Conservation (phyloP, 2,888 invertebrate species). For the Pheosia gnoma region DNA sequence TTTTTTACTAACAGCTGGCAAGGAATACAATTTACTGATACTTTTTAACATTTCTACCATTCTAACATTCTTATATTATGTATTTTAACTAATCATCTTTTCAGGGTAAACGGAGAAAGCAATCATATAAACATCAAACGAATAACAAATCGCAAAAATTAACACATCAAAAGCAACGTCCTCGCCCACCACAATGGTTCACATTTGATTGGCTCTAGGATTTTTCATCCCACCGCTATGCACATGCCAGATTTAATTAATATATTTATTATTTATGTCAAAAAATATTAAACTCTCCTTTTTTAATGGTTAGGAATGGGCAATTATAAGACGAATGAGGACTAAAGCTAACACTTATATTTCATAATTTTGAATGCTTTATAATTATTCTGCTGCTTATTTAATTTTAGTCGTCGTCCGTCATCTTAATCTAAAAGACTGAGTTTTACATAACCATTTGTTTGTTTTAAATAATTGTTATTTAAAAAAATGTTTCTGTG, state of each 20-base stretch:
- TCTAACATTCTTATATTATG: background rate
- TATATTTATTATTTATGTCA: background rate
- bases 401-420: constrained; percentile 14
- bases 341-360: no score
- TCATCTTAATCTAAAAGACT: constrained; percentile 22
- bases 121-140: constrained; percentile 37
- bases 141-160: constrained; percentile 47
- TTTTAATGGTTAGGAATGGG: background rate
- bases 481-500: constrained; percentile 33
- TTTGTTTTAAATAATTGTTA: constrained; percentile 34
- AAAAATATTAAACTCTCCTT: background rate
- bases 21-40: background rate
- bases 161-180: constrained; percentile 33
- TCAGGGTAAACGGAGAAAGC: constrained; percentile 62
- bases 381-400: no score
- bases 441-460: constrained; percentile 25
- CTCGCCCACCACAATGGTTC: constrained; percentile 45
- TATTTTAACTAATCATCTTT: constrained; percentile 42
- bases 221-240: constrained; percentile 21
- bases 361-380: no score
- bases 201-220: constrained; percentile 49
- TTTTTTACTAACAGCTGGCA: constrained; percentile 1
- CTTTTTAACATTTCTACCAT: background rate
- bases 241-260: background rate
- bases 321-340: background rate